These are phyloP conservation scores for Oreochromis tanganicae DNA, from an alignment of 2,113 vertebrate genomes.

Conservation along the genomic window DNA sequence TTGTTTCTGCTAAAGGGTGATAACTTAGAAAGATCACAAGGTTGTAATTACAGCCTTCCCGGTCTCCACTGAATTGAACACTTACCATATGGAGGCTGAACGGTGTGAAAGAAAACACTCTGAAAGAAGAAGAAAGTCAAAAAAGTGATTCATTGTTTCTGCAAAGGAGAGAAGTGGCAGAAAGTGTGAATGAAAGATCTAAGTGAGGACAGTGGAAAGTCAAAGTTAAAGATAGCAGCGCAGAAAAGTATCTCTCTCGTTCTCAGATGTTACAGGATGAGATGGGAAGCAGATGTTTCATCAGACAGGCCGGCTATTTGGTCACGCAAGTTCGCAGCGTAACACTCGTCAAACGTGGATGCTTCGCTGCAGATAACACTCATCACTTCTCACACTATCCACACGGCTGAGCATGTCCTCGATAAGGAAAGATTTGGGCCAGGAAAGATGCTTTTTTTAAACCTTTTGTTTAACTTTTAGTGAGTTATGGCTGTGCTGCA, in stretches of 20 bases:
- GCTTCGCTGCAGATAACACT: conserved; percentile 27
- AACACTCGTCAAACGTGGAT: conserved; percentile 36
- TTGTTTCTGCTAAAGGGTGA: conserved; percentile 1
- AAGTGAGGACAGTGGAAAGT: not conserved
- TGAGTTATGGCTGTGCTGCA: not conserved
- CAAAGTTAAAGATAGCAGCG: conserved; percentile 11
- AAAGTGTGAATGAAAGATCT: not conserved
- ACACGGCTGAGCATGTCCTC: not conserved
- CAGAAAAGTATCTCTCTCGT: conserved; percentile 2
- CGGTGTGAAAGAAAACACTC: conserved; percentile 1
- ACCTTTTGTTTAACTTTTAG: conserved; percentile 19
- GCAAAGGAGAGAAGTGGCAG: not conserved
- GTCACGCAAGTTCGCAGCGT: conserved; percentile 24
- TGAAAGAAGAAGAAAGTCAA: not conserved
- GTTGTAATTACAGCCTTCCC: conserved; percentile 28
- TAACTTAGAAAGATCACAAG: not conserved
- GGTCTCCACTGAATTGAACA: conserved; percentile 1
- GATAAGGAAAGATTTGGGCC: conserved; percentile 8
- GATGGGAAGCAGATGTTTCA: conserved; percentile 61
- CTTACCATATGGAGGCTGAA: conserved; percentile 2
- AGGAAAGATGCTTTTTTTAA: not conserved
- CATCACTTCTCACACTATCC: conserved; percentile 25
- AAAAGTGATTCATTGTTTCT: conserved; percentile 19
- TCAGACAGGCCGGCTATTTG: conserved; percentile 11
- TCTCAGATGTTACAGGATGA: conserved; percentile 29